Evolutionary conservation across 2,888 invertebrate genomes (phyloP).

Genomic region (Parnassius glacialis): DNA sequence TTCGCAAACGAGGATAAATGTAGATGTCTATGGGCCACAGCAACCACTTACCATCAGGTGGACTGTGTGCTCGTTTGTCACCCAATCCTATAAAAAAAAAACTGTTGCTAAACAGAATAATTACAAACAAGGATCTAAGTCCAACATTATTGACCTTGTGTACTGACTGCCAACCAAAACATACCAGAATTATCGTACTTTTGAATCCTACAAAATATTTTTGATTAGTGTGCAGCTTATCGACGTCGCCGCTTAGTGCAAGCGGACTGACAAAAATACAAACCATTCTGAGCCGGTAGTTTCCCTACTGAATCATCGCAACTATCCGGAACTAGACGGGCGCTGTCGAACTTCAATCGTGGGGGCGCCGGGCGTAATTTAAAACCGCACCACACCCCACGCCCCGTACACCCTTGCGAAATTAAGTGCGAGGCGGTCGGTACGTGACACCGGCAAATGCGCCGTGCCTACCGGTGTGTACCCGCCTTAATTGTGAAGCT

Average conservation of each 20-base stretch:
- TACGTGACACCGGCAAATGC: constrained; percentile 78
- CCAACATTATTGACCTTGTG: no score
- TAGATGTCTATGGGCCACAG: no score
- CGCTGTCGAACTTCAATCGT: constrained; percentile 49
- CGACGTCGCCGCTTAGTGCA: background rate
- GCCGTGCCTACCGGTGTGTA: constrained; percentile 64
- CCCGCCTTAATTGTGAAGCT: constrained; percentile 71
- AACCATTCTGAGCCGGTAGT: constrained; percentile 25
- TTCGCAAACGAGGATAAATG: no score
- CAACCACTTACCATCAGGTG: no score
- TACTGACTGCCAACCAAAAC: no score
- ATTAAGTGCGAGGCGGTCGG: constrained; percentile 74
- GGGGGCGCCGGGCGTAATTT: constrained; percentile 64
- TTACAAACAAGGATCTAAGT: no score
- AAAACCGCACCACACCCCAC: constrained; percentile 64
- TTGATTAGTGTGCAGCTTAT: background rate
- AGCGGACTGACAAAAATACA: constrained; percentile 13
- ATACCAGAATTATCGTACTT: no score
- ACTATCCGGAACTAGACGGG: constrained; percentile 41
- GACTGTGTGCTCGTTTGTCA: no score
- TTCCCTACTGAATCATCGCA: constrained; percentile 35
- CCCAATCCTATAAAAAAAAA: no score
- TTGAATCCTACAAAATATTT: no score
- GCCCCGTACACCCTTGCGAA: constrained; percentile 51
- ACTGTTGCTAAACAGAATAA: no score